Evolutionary conservation across 2,797 vertebrate species (phyloP), one percentile per base, ranked within the genome.

Genomic region (Chrysolophus pictus): DNA sequence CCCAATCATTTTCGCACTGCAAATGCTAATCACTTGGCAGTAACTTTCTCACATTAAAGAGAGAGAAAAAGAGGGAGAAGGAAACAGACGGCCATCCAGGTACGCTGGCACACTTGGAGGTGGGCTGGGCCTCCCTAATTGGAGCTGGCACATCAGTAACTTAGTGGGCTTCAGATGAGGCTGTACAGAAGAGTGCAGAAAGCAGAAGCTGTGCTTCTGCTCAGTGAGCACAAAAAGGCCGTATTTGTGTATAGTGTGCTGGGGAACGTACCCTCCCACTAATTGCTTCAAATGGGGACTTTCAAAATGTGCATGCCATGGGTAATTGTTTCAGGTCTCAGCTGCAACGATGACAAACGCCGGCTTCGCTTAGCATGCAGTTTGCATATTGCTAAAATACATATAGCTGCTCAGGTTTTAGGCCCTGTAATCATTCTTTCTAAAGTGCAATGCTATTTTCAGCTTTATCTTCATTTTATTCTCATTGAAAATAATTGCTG

Each of bases 391-490:
- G 87, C 85, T 90, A 60, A 93, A 88, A 92, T 53, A 63, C 26
- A n/a, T 31, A 42, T 0, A 73, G 77, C 77, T 95, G 85, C 89
- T 91, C 80, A 64, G 85, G 69, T 84, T 92, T 90, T 79, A 80
- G 87, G 84, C 64, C 87, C 56, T 41, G 21, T 46, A 91, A 93
- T 93, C 87, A 53, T 33, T 82, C 58, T 80, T 94, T 78, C 67
- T 35, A 84, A 95, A 94, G 71, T 82, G 39, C 67, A 88, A 10
- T 49, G 72, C 80, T 95, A 64, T 96, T 95, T 95, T 91, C 94
- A 93, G 91, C 74, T 92, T 92, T 92, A 93, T 93, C 83, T 95
- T 92, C 85, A 92, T 94, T 96, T 95, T 92, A 90, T 88, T 91
- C 91, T 91, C 85, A 95, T 93, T 2, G 13, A 69, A 92, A 95